Conservation (phyloP, 1,140 invertebrate genomes). For the Ganaspis sp. region DNA sequence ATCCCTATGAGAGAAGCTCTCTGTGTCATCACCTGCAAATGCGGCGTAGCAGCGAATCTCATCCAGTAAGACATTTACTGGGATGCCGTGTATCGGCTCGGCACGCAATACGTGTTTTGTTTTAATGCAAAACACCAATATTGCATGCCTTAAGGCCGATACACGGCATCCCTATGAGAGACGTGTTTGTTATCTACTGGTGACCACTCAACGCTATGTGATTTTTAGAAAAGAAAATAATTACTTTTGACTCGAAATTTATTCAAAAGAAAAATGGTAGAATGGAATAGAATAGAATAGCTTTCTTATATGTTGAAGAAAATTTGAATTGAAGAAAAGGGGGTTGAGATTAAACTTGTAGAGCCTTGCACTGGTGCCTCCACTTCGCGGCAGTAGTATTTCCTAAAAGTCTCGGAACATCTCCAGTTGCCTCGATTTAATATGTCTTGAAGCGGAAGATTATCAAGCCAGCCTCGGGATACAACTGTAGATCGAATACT, state of each 20-base stretch:
- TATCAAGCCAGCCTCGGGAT: not conserved
- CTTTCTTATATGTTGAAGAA: too few species aligned
- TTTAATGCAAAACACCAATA: conserved; percentile 32
- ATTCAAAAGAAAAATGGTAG: too few species aligned
- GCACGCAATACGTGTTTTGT: conserved; percentile 37
- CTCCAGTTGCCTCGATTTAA: too few species aligned
- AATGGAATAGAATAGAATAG: too few species aligned
- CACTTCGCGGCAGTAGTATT: too few species aligned
- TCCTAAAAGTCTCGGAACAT: too few species aligned
- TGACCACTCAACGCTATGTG: conserved; percentile 38
- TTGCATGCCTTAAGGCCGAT: conserved; percentile 43
- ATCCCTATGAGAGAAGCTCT: too few species aligned
- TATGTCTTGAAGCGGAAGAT: conserved; percentile 23
- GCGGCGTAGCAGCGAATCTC: conserved; percentile 8
- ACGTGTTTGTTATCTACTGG: not conserved
- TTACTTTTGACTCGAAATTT: too few species aligned
- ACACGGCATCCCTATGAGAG: not conserved
- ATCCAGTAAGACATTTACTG: conserved; percentile 45
- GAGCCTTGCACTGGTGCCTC: not conserved
- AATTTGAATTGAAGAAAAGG: too few species aligned
- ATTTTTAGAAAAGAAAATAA: too few species aligned
- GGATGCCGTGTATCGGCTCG: conserved; percentile 46
- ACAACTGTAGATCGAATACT: conserved; percentile 27
- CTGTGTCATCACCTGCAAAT: not conserved
- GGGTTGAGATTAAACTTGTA: not conserved